These are phyloP conservation scores for Ladona fulva DNA, from an alignment of 1,140 invertebrate species.

Conservation along the genomic window DNA sequence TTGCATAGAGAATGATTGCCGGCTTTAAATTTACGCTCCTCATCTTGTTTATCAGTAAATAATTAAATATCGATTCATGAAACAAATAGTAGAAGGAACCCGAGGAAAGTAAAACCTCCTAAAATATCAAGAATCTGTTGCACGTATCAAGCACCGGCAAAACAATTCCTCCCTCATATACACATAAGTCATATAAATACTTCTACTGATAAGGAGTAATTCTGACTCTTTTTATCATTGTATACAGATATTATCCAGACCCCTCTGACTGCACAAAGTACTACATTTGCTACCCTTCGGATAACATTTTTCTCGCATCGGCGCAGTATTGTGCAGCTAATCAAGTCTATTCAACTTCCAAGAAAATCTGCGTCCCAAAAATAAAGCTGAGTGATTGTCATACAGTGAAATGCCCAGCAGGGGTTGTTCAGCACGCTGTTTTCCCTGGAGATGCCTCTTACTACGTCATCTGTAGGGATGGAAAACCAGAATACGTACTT, in stretches of 20 bases:
- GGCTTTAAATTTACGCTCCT: too few relatives aligned
- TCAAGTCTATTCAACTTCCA: neutral
- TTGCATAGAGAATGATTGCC: too few relatives aligned
- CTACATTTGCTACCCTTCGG: neutral
- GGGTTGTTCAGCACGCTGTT: neutral
- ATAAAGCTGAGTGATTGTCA: neutral
- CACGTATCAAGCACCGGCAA: too few relatives aligned
- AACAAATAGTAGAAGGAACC: too few relatives aligned
- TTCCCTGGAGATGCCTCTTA: neutral
- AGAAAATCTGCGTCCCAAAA: neutral
- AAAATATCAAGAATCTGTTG: too few relatives aligned
- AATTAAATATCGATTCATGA: too few relatives aligned
- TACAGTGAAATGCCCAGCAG: neutral
- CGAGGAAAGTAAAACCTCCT: too few relatives aligned
- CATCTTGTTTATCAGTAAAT: too few relatives aligned
- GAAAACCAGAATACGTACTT: neutral
- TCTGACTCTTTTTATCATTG: too few relatives aligned
- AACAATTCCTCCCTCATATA: too few relatives aligned
- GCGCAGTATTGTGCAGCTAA: neutral
- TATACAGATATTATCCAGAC: neutral
- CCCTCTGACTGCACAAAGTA: neutral
- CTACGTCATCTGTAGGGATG: neutral
- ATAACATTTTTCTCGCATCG: neutral
- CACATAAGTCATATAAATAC: too few relatives aligned
- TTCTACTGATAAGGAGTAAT: too few relatives aligned